Conservation (phyloP, 2,797 vertebrate genomes). For the Sphenopsis melanotis region DNA sequence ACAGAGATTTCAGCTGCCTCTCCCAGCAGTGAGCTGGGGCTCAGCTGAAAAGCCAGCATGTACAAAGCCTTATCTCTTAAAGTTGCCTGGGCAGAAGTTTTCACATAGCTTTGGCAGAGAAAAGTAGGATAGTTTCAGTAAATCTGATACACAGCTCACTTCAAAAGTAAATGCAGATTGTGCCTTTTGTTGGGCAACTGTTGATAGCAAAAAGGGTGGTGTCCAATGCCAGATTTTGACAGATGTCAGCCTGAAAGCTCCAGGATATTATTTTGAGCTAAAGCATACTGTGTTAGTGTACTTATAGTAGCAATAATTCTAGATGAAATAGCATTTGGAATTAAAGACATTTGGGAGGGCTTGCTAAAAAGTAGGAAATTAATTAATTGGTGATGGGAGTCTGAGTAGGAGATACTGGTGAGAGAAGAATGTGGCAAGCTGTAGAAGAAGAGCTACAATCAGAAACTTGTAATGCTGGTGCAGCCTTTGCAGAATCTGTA, state of each 20-base stretch:
- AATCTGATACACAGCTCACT: background rate
- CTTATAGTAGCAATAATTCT: background rate
- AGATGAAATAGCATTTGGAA: background rate
- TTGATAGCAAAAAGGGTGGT: background rate
- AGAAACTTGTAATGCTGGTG: background rate
- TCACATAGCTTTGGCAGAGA: background rate
- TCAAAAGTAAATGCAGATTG: background rate
- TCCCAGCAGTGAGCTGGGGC: background rate
- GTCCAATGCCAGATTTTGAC: background rate
- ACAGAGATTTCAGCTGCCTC: background rate
- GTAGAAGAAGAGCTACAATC: background rate
- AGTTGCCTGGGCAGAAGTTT: background rate
- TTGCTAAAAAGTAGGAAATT: background rate
- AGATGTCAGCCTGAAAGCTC: background rate
- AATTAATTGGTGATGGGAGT: background rate
- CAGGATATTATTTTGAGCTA: background rate
- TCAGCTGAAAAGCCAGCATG: background rate
- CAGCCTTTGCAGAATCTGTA: background rate
- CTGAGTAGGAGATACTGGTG: background rate
- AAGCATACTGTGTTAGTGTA: background rate
- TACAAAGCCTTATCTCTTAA: background rate
- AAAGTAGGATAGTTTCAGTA: background rate
- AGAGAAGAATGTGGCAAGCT: background rate
- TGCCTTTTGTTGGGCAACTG: background rate
- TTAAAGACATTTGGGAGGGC: background rate